phyloP scores from a whole-genome alignment of 2,113 vertebrate species.

The Zosterops borbonicus region DNA sequence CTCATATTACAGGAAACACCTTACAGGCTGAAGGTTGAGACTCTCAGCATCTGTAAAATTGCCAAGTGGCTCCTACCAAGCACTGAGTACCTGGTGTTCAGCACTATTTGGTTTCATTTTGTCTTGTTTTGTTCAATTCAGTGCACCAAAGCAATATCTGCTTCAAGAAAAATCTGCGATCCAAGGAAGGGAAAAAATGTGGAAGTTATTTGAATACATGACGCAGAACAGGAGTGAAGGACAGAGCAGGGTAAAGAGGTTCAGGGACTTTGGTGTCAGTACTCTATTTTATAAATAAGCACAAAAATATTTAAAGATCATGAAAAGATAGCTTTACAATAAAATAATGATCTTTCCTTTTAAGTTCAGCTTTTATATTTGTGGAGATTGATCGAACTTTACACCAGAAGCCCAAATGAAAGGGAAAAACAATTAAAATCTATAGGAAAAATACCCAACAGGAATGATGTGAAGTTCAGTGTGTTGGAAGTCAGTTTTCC shows the following conservation, averaged over 20 bases:
- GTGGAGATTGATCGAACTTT: constrained; percentile 12
- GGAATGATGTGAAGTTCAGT: background rate
- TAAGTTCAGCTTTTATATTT: background rate
- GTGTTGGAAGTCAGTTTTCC: background rate
- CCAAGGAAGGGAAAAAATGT: background rate
- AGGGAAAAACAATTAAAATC: background rate
- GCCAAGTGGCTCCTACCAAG: background rate
- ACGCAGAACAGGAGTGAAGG: background rate
- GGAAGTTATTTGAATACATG: background rate
- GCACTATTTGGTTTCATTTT: background rate
- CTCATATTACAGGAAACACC: background rate
- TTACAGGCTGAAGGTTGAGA: background rate
- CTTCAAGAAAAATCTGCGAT: background rate
- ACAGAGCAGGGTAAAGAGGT: background rate
- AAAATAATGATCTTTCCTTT: background rate
- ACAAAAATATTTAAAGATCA: background rate
- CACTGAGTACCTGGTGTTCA: background rate
- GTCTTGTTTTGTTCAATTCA: background rate
- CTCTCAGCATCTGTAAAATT: background rate
- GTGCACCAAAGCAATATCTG: background rate
- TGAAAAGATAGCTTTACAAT: background rate
- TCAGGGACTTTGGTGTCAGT: background rate
- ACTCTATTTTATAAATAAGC: background rate
- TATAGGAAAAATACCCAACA: background rate
- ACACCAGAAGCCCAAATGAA: background rate